Evolutionary conservation across 2,888 invertebrate genomes (phyloP).

Genomic region (Agonum fuliginosum): DNA sequence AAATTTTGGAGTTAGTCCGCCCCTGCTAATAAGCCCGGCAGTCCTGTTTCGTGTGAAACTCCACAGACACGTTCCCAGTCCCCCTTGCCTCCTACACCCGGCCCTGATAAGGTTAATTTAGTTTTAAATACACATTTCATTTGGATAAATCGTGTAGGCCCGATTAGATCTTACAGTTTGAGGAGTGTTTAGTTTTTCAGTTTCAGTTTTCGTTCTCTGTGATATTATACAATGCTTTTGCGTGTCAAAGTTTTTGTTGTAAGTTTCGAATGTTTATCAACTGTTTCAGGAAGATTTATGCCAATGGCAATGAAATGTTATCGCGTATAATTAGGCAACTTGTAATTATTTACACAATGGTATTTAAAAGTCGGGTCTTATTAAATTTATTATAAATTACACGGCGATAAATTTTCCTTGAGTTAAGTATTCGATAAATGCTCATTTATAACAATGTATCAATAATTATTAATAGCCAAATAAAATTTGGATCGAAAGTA

Average conservation of each 20-base stretch:
- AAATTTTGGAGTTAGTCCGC: no score
- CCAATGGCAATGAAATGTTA: slow-evolving; percentile 32
- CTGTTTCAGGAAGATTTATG: slow-evolving; percentile 24
- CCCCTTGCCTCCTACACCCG: neutral
- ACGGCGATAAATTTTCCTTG: slow-evolving; percentile 1
- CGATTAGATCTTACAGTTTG: slow-evolving; percentile 25
- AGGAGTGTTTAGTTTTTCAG: slow-evolving; percentile 34
- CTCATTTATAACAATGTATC: no score
- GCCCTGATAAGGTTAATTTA: slow-evolving; percentile 54
- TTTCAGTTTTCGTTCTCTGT: neutral
- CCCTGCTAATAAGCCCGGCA: no score
- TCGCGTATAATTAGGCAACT: slow-evolving; percentile 35
- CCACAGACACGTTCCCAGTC: slow-evolving; percentile 27
- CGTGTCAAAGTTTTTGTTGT: slow-evolving; percentile 14
- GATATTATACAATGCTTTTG: slow-evolving; percentile 31
- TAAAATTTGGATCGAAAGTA: no score
- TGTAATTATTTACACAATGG: slow-evolving; percentile 22
- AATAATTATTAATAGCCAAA: no score
- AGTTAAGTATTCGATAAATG: neutral
- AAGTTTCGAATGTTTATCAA: slow-evolving; percentile 23
- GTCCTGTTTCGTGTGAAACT: slow-evolving; percentile 23
- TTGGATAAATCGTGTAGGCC: slow-evolving; percentile 24
- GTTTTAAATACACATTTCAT: slow-evolving; percentile 55
- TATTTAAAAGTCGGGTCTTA: slow-evolving; percentile 8
- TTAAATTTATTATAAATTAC: slow-evolving; percentile 4